A percentile compares a stretch with the other conserved stretches of the same genome.
phyloP scores from a whole-genome alignment of 1,140 invertebrate genomes.

The Trichoplusia ni region DNA sequence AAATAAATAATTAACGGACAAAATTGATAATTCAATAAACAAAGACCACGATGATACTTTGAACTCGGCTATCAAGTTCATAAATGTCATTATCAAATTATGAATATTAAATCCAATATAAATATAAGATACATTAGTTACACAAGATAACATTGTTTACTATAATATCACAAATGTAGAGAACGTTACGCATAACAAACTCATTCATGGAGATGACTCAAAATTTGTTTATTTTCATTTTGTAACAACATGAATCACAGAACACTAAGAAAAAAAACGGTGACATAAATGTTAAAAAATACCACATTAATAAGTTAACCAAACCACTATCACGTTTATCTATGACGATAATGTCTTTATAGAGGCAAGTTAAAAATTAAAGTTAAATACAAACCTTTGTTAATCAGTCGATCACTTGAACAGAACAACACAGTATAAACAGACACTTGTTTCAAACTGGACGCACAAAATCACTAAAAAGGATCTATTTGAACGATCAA shows the following conservation, averaged over 20 bases:
- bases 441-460: constrained; percentile 29
- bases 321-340: constrained; percentile 73
- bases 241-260: constrained; percentile 5
- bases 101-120: constrained; percentile 7
- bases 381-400: constrained; percentile 39
- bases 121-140: constrained; percentile 25
- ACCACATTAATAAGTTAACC: constrained; percentile 42
- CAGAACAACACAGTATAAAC: neutral
- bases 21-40: constrained; percentile 4
- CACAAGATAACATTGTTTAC: constrained; percentile 41
- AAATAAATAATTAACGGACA: neutral
- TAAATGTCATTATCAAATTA: constrained; percentile 15
- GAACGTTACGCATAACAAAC: neutral
- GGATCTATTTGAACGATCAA: constrained; percentile 55
- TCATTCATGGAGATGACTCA: constrained; percentile 39
- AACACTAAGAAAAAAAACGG: neutral
- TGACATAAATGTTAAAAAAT: constrained; percentile 26
- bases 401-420: constrained; percentile 18
- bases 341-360: constrained; percentile 42
- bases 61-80: constrained; percentile 5
- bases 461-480: constrained; percentile 50
- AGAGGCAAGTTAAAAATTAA: constrained; percentile 35
- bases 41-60: neutral
- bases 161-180: constrained; percentile 24
- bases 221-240: constrained; percentile 36